phyloP scores from a whole-genome alignment of 1,140 invertebrate species.

The Drosophila navojoa region DNA sequence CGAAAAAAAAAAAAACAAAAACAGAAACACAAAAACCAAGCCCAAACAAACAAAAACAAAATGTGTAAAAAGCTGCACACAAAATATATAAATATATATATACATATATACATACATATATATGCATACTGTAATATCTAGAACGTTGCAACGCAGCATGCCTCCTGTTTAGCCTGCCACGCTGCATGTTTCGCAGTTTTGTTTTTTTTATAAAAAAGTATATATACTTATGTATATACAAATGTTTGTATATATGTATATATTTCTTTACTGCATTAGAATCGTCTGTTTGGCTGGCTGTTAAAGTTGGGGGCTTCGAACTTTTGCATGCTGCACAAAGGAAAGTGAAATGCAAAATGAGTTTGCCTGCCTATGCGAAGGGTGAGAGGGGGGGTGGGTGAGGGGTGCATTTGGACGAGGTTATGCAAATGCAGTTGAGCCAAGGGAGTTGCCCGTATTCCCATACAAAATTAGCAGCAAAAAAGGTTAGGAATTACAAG shows the following conservation, averaged over 20 bases:
- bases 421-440: constrained; percentile 18
- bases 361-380: neutral
- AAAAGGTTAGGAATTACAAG: no score
- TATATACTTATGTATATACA: constrained; percentile 5
- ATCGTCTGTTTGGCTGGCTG: constrained; percentile 36
- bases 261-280: constrained; percentile 54
- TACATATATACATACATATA: neutral
- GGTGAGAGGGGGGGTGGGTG: no score
- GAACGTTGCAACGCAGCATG: constrained; percentile 60
- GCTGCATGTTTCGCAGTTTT: constrained; percentile 31
- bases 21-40: constrained; percentile 18
- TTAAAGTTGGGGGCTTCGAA: constrained; percentile 75
- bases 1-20: constrained; percentile 20
- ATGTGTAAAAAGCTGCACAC: constrained; percentile 1
- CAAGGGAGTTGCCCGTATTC: neutral
- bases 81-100: constrained; percentile 6
- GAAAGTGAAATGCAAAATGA: constrained; percentile 69
- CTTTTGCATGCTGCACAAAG: constrained; percentile 76
- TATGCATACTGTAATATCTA: constrained; percentile 54
- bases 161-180: constrained; percentile 28
- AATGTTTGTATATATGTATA: neutral
- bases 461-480: neutral
- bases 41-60: constrained; percentile 18
- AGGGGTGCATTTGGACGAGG: no score
- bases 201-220: constrained; percentile 20